A percentile compares a stretch with the other conserved stretches of the same genome.
These are phyloP conservation scores for Slavum lentiscoides DNA, from an alignment of 2,888 invertebrate genomes.

Conservation along the genomic window DNA sequence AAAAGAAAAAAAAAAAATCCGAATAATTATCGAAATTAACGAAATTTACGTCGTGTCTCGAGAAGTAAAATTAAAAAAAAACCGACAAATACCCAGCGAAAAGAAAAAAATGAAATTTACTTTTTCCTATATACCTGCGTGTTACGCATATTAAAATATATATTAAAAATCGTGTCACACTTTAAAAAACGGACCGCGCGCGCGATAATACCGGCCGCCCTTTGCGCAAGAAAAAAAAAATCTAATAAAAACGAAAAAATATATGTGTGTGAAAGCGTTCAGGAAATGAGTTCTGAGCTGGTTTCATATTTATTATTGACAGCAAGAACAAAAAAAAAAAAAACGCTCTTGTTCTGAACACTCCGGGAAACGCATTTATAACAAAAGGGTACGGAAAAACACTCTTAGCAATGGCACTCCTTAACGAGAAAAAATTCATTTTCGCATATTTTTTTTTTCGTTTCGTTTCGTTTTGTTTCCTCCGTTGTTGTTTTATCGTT, in stretches of 20 bases:
- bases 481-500: constrained; percentile 49
- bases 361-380: constrained; percentile 53
- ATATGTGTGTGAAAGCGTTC: constrained; percentile 42
- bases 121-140: no score
- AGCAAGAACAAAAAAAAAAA: constrained; percentile 41
- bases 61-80: no score
- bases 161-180: constrained; percentile 40
- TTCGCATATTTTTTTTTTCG: constrained; percentile 43
- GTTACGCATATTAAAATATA: not conserved
- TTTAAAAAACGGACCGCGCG: constrained; percentile 43
- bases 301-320: constrained; percentile 54
- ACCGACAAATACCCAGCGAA: no score
- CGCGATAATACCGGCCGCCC: not conserved
- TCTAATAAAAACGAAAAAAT: constrained; percentile 41
- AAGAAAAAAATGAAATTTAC: no score
- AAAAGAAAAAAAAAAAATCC: no score
- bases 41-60: no score
- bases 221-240: constrained; percentile 46
- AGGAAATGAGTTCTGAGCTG: constrained; percentile 53
- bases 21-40: no score
- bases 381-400: constrained; percentile 53
- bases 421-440: constrained; percentile 53
- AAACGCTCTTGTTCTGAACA: constrained; percentile 40
- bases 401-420: constrained; percentile 52
- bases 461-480: constrained; percentile 38